phyloP scores from a whole-genome alignment of 1,140 invertebrate species.

The Zaprionus camerounensis region DNA sequence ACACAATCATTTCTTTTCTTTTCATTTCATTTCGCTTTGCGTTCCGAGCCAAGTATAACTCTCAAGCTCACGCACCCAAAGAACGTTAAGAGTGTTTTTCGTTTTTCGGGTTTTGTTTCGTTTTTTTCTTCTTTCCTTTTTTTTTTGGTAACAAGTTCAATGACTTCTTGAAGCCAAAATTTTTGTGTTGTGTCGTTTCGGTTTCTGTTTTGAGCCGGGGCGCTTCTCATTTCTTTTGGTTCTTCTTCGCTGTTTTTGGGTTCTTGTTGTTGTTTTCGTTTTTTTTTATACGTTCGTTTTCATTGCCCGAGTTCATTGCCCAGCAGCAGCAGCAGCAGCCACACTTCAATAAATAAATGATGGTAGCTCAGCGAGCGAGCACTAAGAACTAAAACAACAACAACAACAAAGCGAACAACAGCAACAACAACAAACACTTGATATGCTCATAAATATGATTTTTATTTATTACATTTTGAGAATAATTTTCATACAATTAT shows the following conservation, averaged over 20 bases:
- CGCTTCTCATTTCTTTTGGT: conserved; percentile 49
- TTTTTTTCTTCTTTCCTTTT: conserved; percentile 14
- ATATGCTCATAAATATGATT: conserved; percentile 47
- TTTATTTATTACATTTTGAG: conserved; percentile 54
- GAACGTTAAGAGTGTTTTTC: conserved; percentile 24
- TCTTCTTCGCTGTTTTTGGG: conserved; percentile 47
- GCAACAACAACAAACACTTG: neutral
- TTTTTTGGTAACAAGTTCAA: conserved; percentile 72
- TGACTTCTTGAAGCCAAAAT: conserved; percentile 75
- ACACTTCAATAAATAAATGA: conserved; percentile 69
- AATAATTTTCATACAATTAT: conserved; percentile 48
- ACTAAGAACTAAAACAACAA: conserved; percentile 22
- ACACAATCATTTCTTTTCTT: conserved; percentile 73
- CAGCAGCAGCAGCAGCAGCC: conserved; percentile 41
- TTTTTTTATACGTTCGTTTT: conserved; percentile 82
- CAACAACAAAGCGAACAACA: neutral
- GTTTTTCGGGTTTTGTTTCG: conserved; percentile 9
- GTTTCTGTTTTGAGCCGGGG: conserved; percentile 44
- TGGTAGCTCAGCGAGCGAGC: conserved; percentile 37
- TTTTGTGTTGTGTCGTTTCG: conserved; percentile 60
- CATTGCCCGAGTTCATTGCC: conserved; percentile 81
- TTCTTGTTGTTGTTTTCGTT: conserved; percentile 79
- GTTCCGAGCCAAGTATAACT: conserved; percentile 67
- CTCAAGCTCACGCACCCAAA: conserved; percentile 71
- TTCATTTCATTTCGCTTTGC: conserved; percentile 62